phyloP scores from a whole-genome alignment of 2,113 vertebrate species.

The Sorex araneus region DNA sequence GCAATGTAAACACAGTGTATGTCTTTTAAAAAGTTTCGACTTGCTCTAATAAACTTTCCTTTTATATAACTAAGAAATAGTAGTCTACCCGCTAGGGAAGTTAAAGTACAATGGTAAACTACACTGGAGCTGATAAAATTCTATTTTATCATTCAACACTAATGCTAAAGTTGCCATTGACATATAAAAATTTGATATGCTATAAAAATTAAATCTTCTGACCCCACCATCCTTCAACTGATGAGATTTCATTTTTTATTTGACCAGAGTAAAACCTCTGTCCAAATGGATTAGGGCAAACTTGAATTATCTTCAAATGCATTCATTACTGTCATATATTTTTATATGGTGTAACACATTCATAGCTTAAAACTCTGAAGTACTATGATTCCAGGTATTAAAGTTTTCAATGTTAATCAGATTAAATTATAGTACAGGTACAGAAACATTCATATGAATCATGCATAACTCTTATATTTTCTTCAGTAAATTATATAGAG shows the following conservation, averaged over 20 bases:
- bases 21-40: constrained; percentile 63
- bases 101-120: constrained; percentile 86
- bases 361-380: constrained; percentile 87
- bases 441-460: constrained; percentile 88
- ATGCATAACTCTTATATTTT: constrained; percentile 86
- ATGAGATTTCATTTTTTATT: constrained; percentile 92
- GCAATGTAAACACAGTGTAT: constrained; percentile 71
- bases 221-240: constrained; percentile 87
- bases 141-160: constrained; percentile 89
- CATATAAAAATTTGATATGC: constrained; percentile 89
- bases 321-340: constrained; percentile 89
- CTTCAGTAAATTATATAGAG: constrained; percentile 77
- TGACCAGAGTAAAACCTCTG: constrained; percentile 90
- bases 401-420: constrained; percentile 89
- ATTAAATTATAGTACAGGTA: constrained; percentile 87
- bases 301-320: constrained; percentile 91
- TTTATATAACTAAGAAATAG: constrained; percentile 51
- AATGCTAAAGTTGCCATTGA: constrained; percentile 90
- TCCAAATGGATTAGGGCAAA: constrained; percentile 89
- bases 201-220: constrained; percentile 90
- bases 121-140: constrained; percentile 88
- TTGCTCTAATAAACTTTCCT: constrained; percentile 1
- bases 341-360: constrained; percentile 86
- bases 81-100: constrained; percentile 50
- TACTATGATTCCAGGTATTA: constrained; percentile 88